phyloP scores from a whole-genome alignment of 2,888 invertebrate genomes.

The Eueremaeus valkanovi region DNA sequence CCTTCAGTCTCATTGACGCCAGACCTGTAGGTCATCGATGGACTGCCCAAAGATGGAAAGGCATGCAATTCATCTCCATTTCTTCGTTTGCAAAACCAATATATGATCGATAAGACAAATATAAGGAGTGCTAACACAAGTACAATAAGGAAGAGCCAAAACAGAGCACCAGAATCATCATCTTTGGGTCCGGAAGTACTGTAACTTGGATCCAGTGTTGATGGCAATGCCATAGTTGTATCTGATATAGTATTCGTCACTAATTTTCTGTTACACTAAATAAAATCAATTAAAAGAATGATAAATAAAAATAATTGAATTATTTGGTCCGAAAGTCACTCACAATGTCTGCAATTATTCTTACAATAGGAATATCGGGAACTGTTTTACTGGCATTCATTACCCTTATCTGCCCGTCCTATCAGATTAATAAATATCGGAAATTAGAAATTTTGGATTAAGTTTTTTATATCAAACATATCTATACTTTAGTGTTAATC shows the following conservation, averaged over 20 bases:
- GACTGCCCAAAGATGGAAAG: not conserved
- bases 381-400: not conserved
- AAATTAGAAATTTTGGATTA: not conserved
- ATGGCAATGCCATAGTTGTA: no score
- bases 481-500: slow-evolving; percentile 1
- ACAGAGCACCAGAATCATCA: no score
- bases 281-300: no score
- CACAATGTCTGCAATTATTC: no score
- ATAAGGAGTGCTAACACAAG: not conserved
- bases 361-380: not conserved
- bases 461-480: not conserved
- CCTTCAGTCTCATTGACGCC: not conserved
- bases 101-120: not conserved
- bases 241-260: no score
- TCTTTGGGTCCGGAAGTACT: no score
- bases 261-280: no score
- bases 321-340: no score
- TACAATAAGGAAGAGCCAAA: not conserved
- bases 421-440: not conserved
- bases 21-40: not conserved
- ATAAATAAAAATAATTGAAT: no score
- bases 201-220: no score
- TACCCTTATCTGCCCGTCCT: not conserved
- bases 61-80: no score
- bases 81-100: no score